Evolutionary conservation across 2,888 invertebrate species (phyloP), one percentile per base, ranked within the genome.

Genomic region (Bombylius major): DNA sequence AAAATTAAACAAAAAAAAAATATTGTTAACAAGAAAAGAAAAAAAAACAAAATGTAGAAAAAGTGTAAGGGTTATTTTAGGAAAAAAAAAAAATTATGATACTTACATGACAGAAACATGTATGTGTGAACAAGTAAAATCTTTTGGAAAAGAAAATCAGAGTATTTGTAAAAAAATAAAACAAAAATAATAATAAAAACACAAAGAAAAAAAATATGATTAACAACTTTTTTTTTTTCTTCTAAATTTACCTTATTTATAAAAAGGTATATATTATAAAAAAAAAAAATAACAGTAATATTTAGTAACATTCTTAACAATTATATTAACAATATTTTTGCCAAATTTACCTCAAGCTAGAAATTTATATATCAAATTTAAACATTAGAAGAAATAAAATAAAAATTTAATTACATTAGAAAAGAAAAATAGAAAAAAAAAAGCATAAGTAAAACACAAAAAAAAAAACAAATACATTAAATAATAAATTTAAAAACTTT

Each of bases 341-440:
- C 71, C 71, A 71, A 71, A 70, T 70, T 70, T 71, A 71, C 70
- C 70, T 70, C 70, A 70, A 67, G 58, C 65, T 61, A 55, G 55
- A 59, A 57, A 61, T 57, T 44, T 32, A 54, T 57, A 58, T 58
- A 58, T 54, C 57, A 57, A 56, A 61, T 57, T 50, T 59, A 54
- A 53, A 36, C 5, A 36, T 7, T 7, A 57, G 49, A 56, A 54
- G 23, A 56, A 56, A 55, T 56, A 50, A 42, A 23, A 11, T 12
- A 44, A 31, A 12, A 9, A 14, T 14, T 39, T 12, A 51, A n/a
- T 8, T 34, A 51, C 48, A 54, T 13, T 42, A 48, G 6, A 33
- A 46, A 36, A 49, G 14, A 42, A 47, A 13, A 49, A 49, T 34
- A 47, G 51, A 39, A 50, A 47, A 12, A 54, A 54, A 54, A 47